phyloP scores from a whole-genome alignment of 2,113 vertebrate genomes.

The Phoxinus phoxinus region DNA sequence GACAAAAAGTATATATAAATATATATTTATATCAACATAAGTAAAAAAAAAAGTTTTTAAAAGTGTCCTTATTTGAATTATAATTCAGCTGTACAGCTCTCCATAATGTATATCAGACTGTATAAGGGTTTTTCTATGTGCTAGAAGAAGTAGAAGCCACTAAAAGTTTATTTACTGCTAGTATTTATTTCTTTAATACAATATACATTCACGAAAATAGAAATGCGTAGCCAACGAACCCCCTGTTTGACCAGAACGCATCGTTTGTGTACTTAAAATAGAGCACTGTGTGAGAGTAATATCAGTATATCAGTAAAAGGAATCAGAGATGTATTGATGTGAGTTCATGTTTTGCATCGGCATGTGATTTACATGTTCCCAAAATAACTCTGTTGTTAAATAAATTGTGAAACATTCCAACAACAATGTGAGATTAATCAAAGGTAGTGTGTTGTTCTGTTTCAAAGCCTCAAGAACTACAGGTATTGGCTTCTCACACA shows the following conservation, averaged over 20 bases:
- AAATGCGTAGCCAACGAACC: slow-evolving; percentile 62
- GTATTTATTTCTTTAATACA: slow-evolving; percentile 81
- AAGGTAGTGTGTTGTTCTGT: background rate
- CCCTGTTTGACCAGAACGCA: slow-evolving; percentile 62
- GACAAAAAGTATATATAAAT: slow-evolving; percentile 79
- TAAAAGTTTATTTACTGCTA: slow-evolving; percentile 76
- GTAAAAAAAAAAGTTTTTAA: slow-evolving; percentile 87
- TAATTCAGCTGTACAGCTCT: slow-evolving; percentile 85
- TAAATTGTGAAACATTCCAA: slow-evolving; percentile 57
- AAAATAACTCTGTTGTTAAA: slow-evolving; percentile 53
- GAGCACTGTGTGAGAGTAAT: slow-evolving; percentile 68
- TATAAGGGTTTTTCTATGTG: slow-evolving; percentile 79
- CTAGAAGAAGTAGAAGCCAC: slow-evolving; percentile 69
- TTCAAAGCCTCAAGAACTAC: background rate
- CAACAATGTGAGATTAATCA: slow-evolving; percentile 48
- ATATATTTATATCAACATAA: slow-evolving; percentile 83
- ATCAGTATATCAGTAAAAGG: slow-evolving; percentile 52
- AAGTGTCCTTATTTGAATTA: slow-evolving; percentile 98
- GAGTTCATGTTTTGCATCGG: slow-evolving; percentile 45
- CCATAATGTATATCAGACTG: slow-evolving; percentile 85
- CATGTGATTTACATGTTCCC: slow-evolving; percentile 53
- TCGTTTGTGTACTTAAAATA: slow-evolving; percentile 64
- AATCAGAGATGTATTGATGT: slow-evolving; percentile 63
- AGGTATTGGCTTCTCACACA: background rate
- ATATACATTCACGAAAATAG: slow-evolving; percentile 63